These are phyloP conservation scores for Macroglossus sobrinus DNA, from an alignment of 2,113 vertebrate genomes.

Conservation along the genomic window DNA sequence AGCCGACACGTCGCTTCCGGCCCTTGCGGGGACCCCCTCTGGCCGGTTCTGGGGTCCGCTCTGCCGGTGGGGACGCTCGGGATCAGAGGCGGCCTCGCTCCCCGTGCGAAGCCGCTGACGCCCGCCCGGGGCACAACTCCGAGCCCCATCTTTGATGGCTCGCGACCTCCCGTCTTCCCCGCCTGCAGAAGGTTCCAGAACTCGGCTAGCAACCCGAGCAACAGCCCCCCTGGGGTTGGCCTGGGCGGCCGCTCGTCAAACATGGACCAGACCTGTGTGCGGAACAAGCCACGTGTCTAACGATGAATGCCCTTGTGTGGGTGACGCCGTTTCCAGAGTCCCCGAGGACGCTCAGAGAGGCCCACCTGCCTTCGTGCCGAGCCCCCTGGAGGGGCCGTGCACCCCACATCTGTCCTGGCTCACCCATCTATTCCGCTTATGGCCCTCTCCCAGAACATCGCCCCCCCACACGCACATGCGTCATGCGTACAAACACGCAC, in stretches of 20 bases:
- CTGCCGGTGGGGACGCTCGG: not conserved
- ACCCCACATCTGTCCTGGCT: not conserved
- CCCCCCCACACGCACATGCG: no score
- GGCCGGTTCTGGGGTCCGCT: not conserved
- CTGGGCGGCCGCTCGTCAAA: not conserved
- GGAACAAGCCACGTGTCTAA: rapidly evolving
- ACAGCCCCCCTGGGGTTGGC: not conserved
- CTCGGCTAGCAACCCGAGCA: not conserved
- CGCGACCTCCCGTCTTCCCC: not conserved
- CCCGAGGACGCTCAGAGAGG: not conserved
- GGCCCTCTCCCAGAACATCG: no score
- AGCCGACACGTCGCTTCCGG: no score
- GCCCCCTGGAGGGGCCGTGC: not conserved
- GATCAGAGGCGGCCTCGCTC: not conserved
- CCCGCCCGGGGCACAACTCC: not conserved
- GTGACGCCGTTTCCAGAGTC: not conserved
- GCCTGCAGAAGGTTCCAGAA: not conserved
- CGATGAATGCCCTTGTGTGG: not conserved
- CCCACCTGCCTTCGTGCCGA: not conserved
- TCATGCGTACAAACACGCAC: no score
- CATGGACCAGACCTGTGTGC: not conserved
- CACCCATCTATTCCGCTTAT: not conserved
- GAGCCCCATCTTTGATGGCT: not conserved
- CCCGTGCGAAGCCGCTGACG: not conserved
- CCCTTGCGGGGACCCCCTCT: no score